A percentile compares a stretch with the other conserved stretches of the same genome.
Conservation (phyloP, 2,888 invertebrate species). For the Rhopalosiphum nymphaeae region DNA sequence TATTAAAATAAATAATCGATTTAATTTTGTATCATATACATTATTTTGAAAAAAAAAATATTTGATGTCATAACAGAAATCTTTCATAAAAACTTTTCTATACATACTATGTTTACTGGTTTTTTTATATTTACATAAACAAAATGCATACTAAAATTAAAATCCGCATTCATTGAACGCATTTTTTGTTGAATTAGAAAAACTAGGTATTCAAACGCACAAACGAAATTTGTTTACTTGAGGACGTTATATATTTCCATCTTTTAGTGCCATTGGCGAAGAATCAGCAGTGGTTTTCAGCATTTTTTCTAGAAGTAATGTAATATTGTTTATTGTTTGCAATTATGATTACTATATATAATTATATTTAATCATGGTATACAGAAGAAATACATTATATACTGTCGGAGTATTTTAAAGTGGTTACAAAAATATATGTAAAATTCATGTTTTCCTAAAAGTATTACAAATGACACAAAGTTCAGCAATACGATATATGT, state of each 20-base stretch:
- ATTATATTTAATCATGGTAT: not conserved
- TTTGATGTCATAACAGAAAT: not conserved
- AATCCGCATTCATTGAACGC: not conserved
- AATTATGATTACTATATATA: not conserved
- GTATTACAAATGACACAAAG: not conserved
- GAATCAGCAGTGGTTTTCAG: not conserved
- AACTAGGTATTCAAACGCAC: not conserved
- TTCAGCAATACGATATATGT: not conserved
- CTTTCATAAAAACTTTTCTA: not conserved
- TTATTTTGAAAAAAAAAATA: not conserved
- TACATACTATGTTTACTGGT: not conserved
- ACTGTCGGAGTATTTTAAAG: not conserved
- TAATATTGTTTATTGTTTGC: not conserved
- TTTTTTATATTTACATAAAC: not conserved
- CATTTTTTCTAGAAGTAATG: not conserved
- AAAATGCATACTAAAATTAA: not conserved
- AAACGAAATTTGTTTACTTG: not conserved
- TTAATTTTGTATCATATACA: not conserved
- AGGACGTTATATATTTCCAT: not conserved
- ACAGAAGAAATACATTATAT: not conserved
- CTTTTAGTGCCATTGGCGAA: not conserved
- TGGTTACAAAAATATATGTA: not conserved
- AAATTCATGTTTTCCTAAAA: not conserved
- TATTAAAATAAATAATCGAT: too few relatives aligned
- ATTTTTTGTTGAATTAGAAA: not conserved